These are phyloP conservation scores for Notarius quadriscutis DNA, from an alignment of 2,113 vertebrate genomes.

Conservation along the genomic window DNA sequence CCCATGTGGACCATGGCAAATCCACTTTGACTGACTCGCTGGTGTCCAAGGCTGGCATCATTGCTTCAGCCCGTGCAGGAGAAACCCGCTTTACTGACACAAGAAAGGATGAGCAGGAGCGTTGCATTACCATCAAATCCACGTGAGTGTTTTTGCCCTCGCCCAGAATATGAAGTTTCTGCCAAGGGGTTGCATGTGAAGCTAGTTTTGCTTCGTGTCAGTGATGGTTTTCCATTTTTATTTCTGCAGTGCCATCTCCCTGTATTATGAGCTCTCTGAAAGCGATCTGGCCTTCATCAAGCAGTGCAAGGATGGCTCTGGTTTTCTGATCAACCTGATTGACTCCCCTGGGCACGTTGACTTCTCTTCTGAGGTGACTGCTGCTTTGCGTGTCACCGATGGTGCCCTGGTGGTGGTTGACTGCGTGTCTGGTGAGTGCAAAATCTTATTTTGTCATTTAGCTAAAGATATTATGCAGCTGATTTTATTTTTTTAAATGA, in stretches of 20 bases:
- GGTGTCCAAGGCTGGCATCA: slow-evolving; percentile 97
- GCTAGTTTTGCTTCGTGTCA: neutral
- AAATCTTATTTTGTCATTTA: neutral
- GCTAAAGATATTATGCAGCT: neutral
- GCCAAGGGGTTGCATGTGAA: neutral
- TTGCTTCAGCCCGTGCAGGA: slow-evolving; percentile 86
- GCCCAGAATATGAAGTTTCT: neutral
- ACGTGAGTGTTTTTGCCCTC: slow-evolving; percentile 77
- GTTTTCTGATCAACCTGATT: slow-evolving; percentile 95
- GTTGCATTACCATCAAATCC: slow-evolving; percentile 97
- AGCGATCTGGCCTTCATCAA: slow-evolving; percentile 93
- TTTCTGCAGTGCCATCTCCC: slow-evolving; percentile 83
- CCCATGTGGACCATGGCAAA: slow-evolving; percentile 94
- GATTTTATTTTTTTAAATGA: neutral
- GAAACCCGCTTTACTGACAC: slow-evolving; percentile 96
- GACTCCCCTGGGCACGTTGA: slow-evolving; percentile 96
- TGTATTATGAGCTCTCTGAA: slow-evolving; percentile 86
- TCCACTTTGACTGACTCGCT: slow-evolving; percentile 93
- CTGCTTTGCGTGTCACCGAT: slow-evolving; percentile 93
- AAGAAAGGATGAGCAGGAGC: slow-evolving; percentile 93
- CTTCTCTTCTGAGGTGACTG: slow-evolving; percentile 96
- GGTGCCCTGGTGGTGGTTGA: slow-evolving; percentile 95
- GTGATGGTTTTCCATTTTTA: neutral
- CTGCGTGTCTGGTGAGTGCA: slow-evolving; percentile 90
- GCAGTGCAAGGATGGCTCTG: slow-evolving; percentile 87